phyloP scores from a whole-genome alignment of 2,797 vertebrate species.

The Syndactyla subalaris region DNA sequence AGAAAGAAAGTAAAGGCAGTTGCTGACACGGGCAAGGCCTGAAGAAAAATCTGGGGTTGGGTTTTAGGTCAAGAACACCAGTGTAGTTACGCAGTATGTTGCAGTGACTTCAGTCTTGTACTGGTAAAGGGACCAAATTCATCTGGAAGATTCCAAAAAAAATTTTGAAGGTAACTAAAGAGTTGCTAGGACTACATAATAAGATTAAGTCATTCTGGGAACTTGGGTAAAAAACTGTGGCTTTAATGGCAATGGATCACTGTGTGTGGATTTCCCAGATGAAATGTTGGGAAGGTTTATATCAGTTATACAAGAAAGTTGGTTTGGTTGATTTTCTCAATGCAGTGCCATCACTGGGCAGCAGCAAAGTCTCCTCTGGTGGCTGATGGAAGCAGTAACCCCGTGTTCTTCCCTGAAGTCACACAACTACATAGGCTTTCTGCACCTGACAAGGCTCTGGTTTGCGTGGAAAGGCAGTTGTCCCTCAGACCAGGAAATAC shows the following conservation, averaged over 20 bases:
- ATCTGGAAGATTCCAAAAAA: background rate
- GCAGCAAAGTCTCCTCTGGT: background rate
- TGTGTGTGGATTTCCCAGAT: background rate
- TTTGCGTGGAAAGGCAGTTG: background rate
- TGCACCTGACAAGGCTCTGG: background rate
- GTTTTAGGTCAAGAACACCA: background rate
- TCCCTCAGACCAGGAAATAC: background rate
- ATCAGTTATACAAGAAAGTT: background rate
- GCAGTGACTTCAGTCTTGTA: background rate
- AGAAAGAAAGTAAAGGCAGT: background rate
- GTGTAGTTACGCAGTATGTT: background rate
- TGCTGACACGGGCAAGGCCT: background rate
- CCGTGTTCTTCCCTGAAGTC: background rate
- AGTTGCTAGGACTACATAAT: background rate
- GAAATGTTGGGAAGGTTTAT: background rate
- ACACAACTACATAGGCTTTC: background rate
- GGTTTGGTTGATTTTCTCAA: background rate
- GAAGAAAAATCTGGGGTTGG: background rate
- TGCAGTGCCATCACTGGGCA: accelerated
- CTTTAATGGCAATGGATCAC: background rate
- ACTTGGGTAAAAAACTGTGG: background rate
- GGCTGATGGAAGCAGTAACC: background rate
- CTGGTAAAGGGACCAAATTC: background rate
- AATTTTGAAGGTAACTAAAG: background rate
- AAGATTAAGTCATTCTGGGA: background rate